Base-by-base conservation (phyloP, 2,888 invertebrate species). In the Ethmia dodecea region DNA sequence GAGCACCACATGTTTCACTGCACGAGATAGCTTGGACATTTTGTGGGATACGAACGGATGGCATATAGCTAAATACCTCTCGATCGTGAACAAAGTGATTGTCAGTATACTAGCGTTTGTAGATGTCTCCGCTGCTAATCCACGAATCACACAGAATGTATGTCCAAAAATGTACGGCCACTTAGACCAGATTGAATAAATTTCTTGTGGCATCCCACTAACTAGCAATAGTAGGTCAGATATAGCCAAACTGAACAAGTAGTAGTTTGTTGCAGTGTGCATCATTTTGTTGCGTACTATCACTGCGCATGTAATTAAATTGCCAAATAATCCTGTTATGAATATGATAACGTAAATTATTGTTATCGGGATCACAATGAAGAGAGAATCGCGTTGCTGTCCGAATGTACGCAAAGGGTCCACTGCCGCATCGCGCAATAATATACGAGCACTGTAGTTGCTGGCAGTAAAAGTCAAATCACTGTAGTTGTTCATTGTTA, bases 21-120 rank as follows among this genome's bases (percentile, higher is more conserved):
- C 96, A 16, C 97, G 88, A 10, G 94, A 92, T 25, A 97, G 78
- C 58, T 95, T 95, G 3, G 96, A 95, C 91, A 95, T 93, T 41
- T 94, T 94, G 63, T 96, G 96, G 3, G 89, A 88, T 20, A 89
- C 65, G 50, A 90, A 90, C 1, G 90, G 90, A 50, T 90, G 89
- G 47, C 90, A 90, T 41, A 90, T 90, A 6, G 90, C 90, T 40
- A 90, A 70, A 48, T 90, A 90, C 38, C 90, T 87, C 66, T 96
- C 96, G 24, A 93, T 89, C 0, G 95, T 96, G 70, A 96, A 96
- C 10, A 94, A 90, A 0, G 94, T 94, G 44, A 96, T 95, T 1
- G 92, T 93, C 28, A 92, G 66, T 1, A 93, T 91, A 3, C 92
- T 93, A 0, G 94, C 94, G 61, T 93, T 93, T 0, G 93, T 91